These are phyloP conservation scores for Brachypalpus laphriformis DNA, from an alignment of 2,888 invertebrate species.

Conservation along the genomic window DNA sequence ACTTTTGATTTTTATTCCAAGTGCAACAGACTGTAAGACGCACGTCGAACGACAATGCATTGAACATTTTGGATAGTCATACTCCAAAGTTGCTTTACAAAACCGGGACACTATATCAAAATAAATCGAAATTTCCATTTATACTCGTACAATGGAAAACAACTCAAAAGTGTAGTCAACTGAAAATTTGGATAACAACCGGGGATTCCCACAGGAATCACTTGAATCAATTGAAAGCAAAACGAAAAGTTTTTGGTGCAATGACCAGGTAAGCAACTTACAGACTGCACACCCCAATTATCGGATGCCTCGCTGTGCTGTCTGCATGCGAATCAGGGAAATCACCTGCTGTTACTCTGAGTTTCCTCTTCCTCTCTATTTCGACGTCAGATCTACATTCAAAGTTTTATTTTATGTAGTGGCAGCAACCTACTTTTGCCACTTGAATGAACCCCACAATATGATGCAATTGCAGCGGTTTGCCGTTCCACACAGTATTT, in stretches of 20 bases:
- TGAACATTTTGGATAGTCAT: background rate
- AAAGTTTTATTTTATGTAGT: constrained; percentile 24
- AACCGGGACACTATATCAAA: background rate
- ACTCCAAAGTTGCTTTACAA: background rate
- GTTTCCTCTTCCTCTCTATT: background rate
- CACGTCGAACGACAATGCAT: background rate
- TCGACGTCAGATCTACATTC: background rate
- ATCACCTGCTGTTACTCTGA: constrained; percentile 30
- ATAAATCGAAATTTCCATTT: constrained; percentile 1
- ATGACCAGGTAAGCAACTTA: constrained; percentile 44
- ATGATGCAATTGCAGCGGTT: constrained; percentile 58
- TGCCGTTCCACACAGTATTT: constrained; percentile 9
- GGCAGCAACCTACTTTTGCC: constrained; percentile 67
- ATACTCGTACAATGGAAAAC: constrained; percentile 16
- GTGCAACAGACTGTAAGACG: constrained; percentile 23
- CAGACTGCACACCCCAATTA: constrained; percentile 16
- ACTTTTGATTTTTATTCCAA: background rate
- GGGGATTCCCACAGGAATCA: constrained; percentile 31
- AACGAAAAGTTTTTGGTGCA: constrained; percentile 33
- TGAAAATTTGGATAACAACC: constrained; percentile 22
- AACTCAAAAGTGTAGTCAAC: constrained; percentile 32
- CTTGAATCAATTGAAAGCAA: constrained; percentile 25
- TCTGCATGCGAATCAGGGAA: background rate
- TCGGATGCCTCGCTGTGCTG: constrained; percentile 16
- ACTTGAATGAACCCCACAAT: constrained; percentile 68